These are phyloP conservation scores for Drosophila buzzatii DNA, from an alignment of 2,888 invertebrate species.

Conservation along the genomic window DNA sequence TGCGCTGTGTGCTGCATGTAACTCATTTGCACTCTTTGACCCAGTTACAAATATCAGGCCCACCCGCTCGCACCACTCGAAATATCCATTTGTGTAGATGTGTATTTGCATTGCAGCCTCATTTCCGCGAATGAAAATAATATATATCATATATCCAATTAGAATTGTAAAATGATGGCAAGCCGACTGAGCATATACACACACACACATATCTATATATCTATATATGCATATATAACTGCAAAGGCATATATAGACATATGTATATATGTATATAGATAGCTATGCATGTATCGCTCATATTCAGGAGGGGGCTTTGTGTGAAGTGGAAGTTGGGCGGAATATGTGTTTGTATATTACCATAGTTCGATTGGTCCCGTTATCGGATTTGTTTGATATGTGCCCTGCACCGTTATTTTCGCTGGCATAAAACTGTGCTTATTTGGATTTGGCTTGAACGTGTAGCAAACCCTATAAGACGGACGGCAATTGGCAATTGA, in stretches of 20 bases:
- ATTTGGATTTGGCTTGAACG: conserved; percentile 84
- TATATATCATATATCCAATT: conserved; percentile 8
- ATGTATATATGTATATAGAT: no score
- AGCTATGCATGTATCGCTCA: not conserved
- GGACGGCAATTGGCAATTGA: conserved; percentile 48
- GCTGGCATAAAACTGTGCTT: conserved; percentile 83
- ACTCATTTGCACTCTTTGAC: conserved; percentile 64
- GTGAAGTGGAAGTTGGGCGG: not conserved
- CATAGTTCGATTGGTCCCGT: conserved; percentile 84
- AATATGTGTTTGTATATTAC: conserved; percentile 67
- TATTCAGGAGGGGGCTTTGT: not conserved
- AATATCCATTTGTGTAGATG: conserved; percentile 23
- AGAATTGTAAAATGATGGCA: conserved; percentile 1
- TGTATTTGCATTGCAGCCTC: conserved; percentile 14
- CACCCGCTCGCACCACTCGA: conserved; percentile 15
- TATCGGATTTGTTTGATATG: conserved; percentile 82
- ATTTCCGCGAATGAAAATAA: conserved; percentile 13
- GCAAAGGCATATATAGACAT: not conserved
- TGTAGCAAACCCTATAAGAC: conserved; percentile 84
- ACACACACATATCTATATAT: not conserved
- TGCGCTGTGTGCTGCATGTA: conserved; percentile 18
- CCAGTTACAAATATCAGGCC: conserved; percentile 56
- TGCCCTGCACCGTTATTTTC: conserved; percentile 83
- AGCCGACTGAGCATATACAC: not conserved
- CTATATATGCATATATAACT: not conserved